Base-by-base conservation (phyloP, 2,113 vertebrate genomes). In the Saccopteryx leptura region DNA sequence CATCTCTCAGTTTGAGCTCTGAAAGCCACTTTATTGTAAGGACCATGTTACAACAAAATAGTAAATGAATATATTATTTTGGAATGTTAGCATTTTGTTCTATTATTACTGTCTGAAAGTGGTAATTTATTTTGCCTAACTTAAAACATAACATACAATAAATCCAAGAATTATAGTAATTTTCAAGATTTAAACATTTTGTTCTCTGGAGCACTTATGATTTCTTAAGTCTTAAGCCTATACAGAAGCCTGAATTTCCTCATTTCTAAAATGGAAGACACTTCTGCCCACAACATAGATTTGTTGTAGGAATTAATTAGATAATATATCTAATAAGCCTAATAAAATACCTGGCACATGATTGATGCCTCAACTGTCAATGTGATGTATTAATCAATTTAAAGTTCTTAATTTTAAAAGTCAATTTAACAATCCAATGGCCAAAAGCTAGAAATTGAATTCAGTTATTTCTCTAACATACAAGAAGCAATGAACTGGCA, bases 131-230 rank as follows among this genome's bases (percentile, higher is more conserved):
- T 58, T 15, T 23, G 9, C 1, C 68, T 72, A 76, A 88, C 58
- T 82, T 46, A 72, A 72, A 85, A 80, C 56, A 39, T 46, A 82
- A 61, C 31, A 52, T n/a, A 91, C 52, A 93, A 80, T 54, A 23
- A 90, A 56, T 75, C 23, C 13, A 87, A 39, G n/a, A 92, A 48
- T 19, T 31, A 81, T 60, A 21, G 24, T 9, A 63, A 58, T 13
- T 90, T 94, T 92, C 63, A 52, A 85, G 78, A 88, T 13, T 61
- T 14, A 80, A 52, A 78, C 75, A 8, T 60, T 74, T 69, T 48
- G 58, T 12, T 78, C 9, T 65, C n/a, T 26, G 63, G 24, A 80
- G 33, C 66, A 0, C 9, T 54, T 69, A 56, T 8, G 12, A 28
- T 63, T 94, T 79, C 72, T 58, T 65, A 60, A 19, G 2, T 69